phyloP scores from a whole-genome alignment of 2,888 invertebrate species.

The Drosophila antonietae region DNA sequence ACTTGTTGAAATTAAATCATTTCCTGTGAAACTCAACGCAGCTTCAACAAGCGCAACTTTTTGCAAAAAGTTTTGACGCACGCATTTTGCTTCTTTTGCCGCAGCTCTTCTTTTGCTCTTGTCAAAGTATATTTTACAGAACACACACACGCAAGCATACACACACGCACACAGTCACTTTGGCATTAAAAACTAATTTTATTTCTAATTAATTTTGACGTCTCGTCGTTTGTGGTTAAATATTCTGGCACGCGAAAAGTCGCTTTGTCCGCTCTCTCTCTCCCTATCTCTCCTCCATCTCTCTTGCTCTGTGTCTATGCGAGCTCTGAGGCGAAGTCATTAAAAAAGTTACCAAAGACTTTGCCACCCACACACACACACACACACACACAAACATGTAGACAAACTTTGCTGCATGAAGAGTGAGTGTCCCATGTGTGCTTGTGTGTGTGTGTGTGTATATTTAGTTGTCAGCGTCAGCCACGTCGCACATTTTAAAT shows the following conservation, averaged over 20 bases:
- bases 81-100: constrained; percentile 39
- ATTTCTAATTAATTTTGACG: constrained; percentile 80
- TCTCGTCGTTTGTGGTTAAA: constrained; percentile 79
- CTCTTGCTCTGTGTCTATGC: constrained; percentile 21
- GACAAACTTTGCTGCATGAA: constrained; percentile 44
- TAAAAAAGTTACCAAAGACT: constrained; percentile 78
- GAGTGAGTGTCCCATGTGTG: constrained; percentile 14
- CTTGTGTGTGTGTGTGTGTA: constrained; percentile 25
- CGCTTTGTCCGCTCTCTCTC: constrained; percentile 8
- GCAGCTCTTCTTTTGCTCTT: constrained; percentile 42
- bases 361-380: constrained; percentile 27
- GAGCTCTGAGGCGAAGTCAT: constrained; percentile 66
- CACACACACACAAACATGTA: constrained; percentile 20
- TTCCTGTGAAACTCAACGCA: constrained; percentile 47
- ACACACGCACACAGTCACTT: constrained; percentile 33
- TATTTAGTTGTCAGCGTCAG: constrained; percentile 77
- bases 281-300: neutral
- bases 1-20: constrained; percentile 71
- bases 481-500: constrained; percentile 74
- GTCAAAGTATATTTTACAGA: constrained; percentile 63
- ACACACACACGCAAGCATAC: neutral
- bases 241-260: constrained; percentile 75
- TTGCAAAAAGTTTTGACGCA: constrained; percentile 63
- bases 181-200: constrained; percentile 79
- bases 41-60: constrained; percentile 57